Conservation (phyloP, 2,113 vertebrate genomes). For the Sander lucioperca region DNA sequence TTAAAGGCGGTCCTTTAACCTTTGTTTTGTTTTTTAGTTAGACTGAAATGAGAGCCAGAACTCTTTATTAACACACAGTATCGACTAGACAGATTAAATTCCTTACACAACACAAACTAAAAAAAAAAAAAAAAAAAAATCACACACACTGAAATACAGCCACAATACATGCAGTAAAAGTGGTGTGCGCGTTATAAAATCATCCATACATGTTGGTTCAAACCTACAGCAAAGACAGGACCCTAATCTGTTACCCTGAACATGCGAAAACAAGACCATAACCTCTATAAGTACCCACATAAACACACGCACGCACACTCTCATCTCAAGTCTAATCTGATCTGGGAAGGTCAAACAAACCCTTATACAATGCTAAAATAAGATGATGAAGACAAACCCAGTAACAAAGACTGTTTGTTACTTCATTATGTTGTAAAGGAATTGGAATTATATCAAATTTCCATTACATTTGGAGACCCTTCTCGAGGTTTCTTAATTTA, state of each 20-base stretch:
- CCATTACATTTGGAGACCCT: neutral
- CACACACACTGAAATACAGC: neutral
- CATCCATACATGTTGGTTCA: neutral
- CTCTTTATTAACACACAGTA: neutral
- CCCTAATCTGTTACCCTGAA: neutral
- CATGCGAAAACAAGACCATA: slow-evolving; percentile 1
- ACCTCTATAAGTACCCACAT: neutral
- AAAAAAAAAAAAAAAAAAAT: neutral
- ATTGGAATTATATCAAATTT: neutral
- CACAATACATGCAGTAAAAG: neutral
- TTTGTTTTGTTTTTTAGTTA: neutral
- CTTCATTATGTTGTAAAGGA: neutral
- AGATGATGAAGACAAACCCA: neutral
- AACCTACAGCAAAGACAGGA: neutral
- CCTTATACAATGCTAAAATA: slow-evolving; percentile 16
- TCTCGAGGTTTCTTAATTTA: neutral
- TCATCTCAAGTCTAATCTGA: slow-evolving; percentile 25
- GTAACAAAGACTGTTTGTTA: neutral
- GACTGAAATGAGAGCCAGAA: slow-evolving; percentile 5
- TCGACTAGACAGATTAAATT: neutral
- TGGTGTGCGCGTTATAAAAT: neutral
- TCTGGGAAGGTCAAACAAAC: slow-evolving; percentile 35
- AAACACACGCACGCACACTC: neutral
- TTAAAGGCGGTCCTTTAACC: neutral
- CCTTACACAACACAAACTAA: neutral